phyloP scores from a whole-genome alignment of 2,797 vertebrate species.

The Mormyrus proboscirostris region DNA sequence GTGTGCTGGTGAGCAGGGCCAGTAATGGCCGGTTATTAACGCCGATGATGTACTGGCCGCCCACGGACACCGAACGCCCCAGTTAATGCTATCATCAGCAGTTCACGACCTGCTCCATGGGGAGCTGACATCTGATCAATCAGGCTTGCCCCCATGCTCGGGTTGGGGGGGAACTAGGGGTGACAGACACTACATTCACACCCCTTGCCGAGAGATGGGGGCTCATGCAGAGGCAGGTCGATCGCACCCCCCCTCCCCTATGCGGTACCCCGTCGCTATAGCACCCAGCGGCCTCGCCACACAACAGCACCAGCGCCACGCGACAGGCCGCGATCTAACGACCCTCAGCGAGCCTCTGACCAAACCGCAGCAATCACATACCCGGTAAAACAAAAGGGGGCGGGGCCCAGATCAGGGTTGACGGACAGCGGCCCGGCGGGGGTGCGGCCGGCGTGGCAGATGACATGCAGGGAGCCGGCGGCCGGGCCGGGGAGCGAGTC shows the following conservation, averaged over 20 bases:
- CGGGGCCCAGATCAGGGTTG: conserved; percentile 67
- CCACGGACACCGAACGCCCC: conserved; percentile 57
- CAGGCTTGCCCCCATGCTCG: neutral
- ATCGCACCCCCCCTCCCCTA: neutral
- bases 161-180: neutral
- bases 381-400: conserved; percentile 18
- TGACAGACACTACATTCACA: neutral
- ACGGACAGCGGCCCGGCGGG: conserved; percentile 66
- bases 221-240: conserved; percentile 1
- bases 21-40: conserved; percentile 18
- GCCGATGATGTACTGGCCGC: conserved; percentile 12
- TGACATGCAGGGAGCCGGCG: conserved; percentile 70
- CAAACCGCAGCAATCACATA: neutral
- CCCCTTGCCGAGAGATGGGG: neutral
- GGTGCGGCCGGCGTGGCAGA: conserved; percentile 71
- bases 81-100: conserved; percentile 74
- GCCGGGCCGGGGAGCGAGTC: conserved; percentile 64
- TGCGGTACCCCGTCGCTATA: neutral
- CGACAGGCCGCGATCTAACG: neutral
- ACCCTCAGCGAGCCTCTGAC: neutral
- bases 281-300: neutral
- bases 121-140: conserved; percentile 19
- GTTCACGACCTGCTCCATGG: conserved; percentile 68
- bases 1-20: neutral
- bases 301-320: neutral